Evolutionary conservation across 2,113 vertebrate species (phyloP).

Genomic region (Motacilla tschutschensis): DNA sequence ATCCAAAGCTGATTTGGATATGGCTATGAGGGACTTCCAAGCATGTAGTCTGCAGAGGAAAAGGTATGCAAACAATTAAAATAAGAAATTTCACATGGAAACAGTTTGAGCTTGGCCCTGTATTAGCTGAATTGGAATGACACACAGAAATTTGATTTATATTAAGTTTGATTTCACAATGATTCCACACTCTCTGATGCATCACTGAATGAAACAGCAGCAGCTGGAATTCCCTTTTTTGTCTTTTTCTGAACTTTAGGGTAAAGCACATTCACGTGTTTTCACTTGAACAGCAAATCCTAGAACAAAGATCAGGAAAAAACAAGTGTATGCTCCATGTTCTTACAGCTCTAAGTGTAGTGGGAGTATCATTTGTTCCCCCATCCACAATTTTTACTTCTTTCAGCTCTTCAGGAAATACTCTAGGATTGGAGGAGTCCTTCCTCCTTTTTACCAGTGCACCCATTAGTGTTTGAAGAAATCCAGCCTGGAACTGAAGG

Average conservation of each 20-base stretch:
- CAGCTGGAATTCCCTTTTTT: background rate
- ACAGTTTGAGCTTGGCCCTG: background rate
- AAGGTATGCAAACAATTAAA: background rate
- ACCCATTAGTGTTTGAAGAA: background rate
- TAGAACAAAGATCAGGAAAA: background rate
- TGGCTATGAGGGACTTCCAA: background rate
- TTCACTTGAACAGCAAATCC: conserved; percentile 21
- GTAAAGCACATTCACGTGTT: background rate
- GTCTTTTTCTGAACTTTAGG: background rate
- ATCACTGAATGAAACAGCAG: background rate
- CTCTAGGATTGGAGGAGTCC: background rate
- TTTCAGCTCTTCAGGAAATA: background rate
- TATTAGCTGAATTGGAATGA: background rate
- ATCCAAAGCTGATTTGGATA: background rate
- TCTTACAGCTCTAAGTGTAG: background rate
- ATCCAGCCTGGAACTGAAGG: background rate
- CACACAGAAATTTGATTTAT: background rate
- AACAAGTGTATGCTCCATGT: background rate
- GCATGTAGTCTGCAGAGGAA: background rate
- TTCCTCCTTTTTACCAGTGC: background rate
- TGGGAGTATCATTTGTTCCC: background rate
- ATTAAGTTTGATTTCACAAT: background rate
- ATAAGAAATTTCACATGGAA: background rate
- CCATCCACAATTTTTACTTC: background rate
- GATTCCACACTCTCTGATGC: background rate